phyloP scores from a whole-genome alignment of 2,797 vertebrate genomes.

The Takifugu ocellatus region DNA sequence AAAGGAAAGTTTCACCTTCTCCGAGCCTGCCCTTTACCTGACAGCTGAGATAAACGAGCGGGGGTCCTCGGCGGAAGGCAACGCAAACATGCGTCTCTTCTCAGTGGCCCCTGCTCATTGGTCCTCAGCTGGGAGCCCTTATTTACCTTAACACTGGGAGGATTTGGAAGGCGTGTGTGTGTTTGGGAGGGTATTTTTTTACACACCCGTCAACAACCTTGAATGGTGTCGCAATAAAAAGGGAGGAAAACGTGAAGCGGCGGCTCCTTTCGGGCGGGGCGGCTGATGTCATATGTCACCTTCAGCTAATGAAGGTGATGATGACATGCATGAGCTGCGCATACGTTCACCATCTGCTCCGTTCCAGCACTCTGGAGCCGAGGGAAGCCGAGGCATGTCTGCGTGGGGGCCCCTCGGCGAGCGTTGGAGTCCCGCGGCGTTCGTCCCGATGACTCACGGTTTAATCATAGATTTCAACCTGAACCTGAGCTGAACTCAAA shows the following conservation, averaged over 20 bases:
- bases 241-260: conserved; percentile 50
- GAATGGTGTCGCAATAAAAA: conserved; percentile 51
- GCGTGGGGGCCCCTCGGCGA: conserved; percentile 30
- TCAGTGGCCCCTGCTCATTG: conserved; percentile 75
- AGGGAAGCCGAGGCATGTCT: conserved; percentile 49
- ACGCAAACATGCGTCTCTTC: conserved; percentile 74
- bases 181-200: conserved; percentile 41
- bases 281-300: conserved; percentile 76
- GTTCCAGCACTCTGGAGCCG: conserved; percentile 52
- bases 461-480: conserved; percentile 45
- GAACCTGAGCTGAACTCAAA: too few species aligned
- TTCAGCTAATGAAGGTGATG: conserved; percentile 77
- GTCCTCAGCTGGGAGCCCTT: conserved; percentile 69
- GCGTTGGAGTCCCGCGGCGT: conserved; percentile 37
- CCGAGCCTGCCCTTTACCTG: conserved; percentile 74
- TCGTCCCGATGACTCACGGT: conserved; percentile 54
- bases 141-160: conserved; percentile 74
- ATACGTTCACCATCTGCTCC: conserved; percentile 74
- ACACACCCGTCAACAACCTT: conserved; percentile 68
- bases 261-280: conserved; percentile 33
- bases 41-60: conserved; percentile 77
- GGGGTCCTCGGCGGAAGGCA: conserved; percentile 66
- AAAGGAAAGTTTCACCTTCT: conserved; percentile 72
- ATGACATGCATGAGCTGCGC: conserved; percentile 68
- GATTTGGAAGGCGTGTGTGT: conserved; percentile 32